Evolutionary conservation across 2,797 vertebrate genomes (phyloP), one percentile per base, ranked within the genome.

Genomic region (Chrysocyon brachyurus): DNA sequence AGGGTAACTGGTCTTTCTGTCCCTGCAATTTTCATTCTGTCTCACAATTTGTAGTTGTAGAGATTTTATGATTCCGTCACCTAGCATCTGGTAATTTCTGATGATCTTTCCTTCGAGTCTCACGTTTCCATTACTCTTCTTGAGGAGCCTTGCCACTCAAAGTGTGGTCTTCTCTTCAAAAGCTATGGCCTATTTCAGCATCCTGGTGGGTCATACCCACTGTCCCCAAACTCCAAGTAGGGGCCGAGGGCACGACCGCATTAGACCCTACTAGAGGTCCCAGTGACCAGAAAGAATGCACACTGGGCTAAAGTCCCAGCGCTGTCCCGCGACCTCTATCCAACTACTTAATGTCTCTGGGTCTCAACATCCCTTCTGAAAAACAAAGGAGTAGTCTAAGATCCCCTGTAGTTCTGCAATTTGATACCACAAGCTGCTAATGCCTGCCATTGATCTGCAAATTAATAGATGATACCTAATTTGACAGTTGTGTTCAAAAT

Each of bases 401-500:
- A 61, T 5, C 19, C 31, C 59, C n/a, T 11, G 73, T 11, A 21
- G 63, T 31, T 70, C 87, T 68, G 54, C 85, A 46, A 68, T 16
- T 1, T 1, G 87, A 82, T 22, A 24, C 12, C 3, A 16, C 10
- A 1, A 82, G n/a, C 0, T 12, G 61, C 63, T 73, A 40, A 78
- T 19, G 66, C 40, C 66, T 61, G 33, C 52, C 36, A 85, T 31
- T 78, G 2, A 64, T 28, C 63, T 87, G 89, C 83, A 75, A 59
- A 84, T 46, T 57, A 59, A 59, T 0, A 85, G 93, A 91, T 36
- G 31, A 7, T 5, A 64, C 40, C 59, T 73, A 85, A 93, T 49
- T 63, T 82, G 93, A 92, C 15, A 61, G 78, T 1, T 31, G 46
- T 83, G 94, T n/a, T 82, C 70, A 64, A 59, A 92, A 61, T 68